Conservation (phyloP, 2,797 vertebrate species). For the Hirundo rustica region DNA sequence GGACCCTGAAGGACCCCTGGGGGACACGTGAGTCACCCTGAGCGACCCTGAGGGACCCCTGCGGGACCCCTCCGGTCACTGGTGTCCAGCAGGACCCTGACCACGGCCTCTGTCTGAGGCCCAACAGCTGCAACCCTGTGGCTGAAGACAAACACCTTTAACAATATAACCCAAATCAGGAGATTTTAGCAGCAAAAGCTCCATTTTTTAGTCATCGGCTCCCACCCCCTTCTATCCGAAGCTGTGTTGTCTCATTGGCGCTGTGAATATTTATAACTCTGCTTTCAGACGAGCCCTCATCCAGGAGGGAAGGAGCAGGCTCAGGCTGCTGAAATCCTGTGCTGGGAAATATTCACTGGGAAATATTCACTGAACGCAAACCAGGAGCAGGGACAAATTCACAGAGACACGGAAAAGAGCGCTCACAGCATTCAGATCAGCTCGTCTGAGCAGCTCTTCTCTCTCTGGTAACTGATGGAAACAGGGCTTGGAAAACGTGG, state of each 20-base stretch:
- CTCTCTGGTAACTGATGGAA: accelerated
- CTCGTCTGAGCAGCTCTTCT: not conserved
- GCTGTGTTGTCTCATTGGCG: not conserved
- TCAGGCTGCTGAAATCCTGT: not conserved
- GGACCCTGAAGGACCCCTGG: not conserved
- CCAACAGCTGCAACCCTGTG: accelerated
- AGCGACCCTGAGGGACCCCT: too few species aligned
- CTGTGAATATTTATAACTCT: not conserved
- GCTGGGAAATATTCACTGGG: not conserved
- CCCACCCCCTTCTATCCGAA: not conserved
- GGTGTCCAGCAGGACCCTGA: not conserved
- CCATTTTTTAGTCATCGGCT: not conserved
- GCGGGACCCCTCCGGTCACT: not conserved
- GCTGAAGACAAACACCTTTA: too few species aligned
- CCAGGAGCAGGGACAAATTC: not conserved
- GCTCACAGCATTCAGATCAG: not conserved
- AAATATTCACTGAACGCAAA: not conserved
- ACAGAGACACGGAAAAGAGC: not conserved
- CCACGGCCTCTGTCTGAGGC: not conserved
- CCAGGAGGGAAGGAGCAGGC: not conserved
- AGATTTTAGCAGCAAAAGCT: not conserved
- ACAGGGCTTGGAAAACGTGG: not conserved
- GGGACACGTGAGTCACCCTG: too few species aligned
- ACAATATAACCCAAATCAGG: accelerated
- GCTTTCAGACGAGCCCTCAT: not conserved